These are phyloP conservation scores for Coreius guichenoti DNA, from an alignment of 2,797 vertebrate genomes.

Conservation along the genomic window DNA sequence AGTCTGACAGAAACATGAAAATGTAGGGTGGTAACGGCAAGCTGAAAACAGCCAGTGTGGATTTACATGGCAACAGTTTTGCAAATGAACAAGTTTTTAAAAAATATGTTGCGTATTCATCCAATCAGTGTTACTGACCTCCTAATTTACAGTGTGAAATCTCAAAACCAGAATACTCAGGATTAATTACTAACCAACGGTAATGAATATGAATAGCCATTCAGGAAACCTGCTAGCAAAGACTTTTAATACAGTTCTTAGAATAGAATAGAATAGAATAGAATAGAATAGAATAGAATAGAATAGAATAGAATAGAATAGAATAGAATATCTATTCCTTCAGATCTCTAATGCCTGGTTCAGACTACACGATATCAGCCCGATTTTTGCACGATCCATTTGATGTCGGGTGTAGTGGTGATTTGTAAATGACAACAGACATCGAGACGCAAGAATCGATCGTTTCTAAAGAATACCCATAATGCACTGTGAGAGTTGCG, in stretches of 20 bases:
- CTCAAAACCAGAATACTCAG: neutral
- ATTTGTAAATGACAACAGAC: neutral
- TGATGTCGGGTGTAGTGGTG: neutral
- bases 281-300: neutral
- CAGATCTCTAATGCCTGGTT: neutral
- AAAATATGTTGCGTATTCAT: neutral
- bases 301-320: neutral
- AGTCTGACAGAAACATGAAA: neutral
- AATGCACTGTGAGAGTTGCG: too few species aligned
- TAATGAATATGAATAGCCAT: neutral
- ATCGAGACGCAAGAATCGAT: neutral
- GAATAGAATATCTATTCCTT: neutral
- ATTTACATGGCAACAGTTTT: neutral
- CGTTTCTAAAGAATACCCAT: neutral
- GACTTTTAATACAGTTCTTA: neutral
- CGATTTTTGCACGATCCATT: neutral
- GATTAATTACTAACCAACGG: neutral
- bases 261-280: neutral
- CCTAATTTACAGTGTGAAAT: neutral
- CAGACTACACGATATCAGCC: neutral
- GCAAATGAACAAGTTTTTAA: neutral
- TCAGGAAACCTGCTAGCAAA: neutral
- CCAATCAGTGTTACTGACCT: neutral
- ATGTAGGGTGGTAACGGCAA: neutral
- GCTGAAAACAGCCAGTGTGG: neutral